Conservation (phyloP, 2,797 vertebrate species). For the Lagodon rhomboides region DNA sequence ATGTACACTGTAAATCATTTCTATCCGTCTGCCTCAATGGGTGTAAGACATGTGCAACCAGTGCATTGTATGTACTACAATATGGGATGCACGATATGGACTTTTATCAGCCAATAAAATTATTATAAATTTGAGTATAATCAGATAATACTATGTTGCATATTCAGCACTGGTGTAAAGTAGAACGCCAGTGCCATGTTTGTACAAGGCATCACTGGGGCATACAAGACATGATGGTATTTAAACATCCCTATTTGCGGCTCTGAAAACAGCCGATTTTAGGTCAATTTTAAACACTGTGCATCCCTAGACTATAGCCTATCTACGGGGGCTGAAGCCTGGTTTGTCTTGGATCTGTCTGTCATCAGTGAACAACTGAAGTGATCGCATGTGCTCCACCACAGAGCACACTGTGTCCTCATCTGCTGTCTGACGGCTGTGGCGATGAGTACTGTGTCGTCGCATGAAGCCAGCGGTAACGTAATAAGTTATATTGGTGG, state of each 20-base stretch:
- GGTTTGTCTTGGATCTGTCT: not conserved
- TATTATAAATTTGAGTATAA: no score
- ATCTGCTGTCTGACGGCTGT: constrained; percentile 23
- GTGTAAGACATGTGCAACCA: not conserved
- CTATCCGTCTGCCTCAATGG: not conserved
- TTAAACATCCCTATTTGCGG: not conserved
- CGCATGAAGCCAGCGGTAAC: constrained; percentile 28
- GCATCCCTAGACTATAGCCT: not conserved
- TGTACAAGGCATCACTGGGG: not conserved
- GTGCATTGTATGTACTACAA: not conserved
- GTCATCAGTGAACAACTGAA: constrained; percentile 23
- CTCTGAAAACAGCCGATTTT: not conserved
- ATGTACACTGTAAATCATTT: not conserved
- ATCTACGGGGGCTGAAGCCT: not conserved
- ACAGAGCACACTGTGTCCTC: constrained; percentile 64
- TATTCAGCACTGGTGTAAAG: not conserved
- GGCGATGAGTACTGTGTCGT: not conserved
- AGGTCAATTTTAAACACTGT: not conserved
- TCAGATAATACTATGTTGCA: not conserved
- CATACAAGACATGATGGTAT: not conserved
- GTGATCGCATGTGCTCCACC: constrained; percentile 57
- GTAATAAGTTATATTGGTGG: constrained; percentile 28
- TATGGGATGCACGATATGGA: not conserved
- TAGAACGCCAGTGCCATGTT: no score
- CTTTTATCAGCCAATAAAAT: no score